Evolutionary conservation across 2,113 vertebrate species (phyloP).

Genomic region (Pterophyllum scalare): DNA sequence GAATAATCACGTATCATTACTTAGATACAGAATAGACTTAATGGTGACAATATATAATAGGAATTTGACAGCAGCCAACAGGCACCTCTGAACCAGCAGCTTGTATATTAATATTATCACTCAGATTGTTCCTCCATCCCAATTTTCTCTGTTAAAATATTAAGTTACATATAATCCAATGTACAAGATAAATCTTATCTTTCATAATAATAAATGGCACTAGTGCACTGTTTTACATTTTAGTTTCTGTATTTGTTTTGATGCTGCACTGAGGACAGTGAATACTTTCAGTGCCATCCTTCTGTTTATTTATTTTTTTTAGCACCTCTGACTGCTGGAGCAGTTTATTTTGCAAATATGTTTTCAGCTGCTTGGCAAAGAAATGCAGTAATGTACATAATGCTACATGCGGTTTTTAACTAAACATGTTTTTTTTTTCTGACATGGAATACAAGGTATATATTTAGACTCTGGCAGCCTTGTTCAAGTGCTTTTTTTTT

Average conservation of each 20-base stretch:
- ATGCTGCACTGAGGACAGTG: conserved; percentile 24
- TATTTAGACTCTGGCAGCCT: conserved; percentile 60
- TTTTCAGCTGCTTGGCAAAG: conserved; percentile 57
- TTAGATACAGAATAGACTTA: conserved; percentile 63
- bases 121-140: conserved; percentile 32
- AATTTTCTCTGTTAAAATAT: background rate
- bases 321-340: conserved; percentile 67
- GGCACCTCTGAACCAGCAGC: conserved; percentile 52
- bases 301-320: conserved; percentile 33
- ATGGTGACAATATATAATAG: conserved; percentile 44
- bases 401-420: conserved; percentile 40
- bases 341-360: conserved; percentile 42
- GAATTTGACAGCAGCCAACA: conserved; percentile 61
- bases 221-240: conserved; percentile 38
- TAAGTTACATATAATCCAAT: conserved; percentile 1
- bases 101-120: conserved; percentile 25
- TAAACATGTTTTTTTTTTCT: background rate
- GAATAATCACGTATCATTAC: conserved; percentile 61
- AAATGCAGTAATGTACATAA: conserved; percentile 42
- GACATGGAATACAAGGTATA: conserved; percentile 39
- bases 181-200: conserved; percentile 38
- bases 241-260: conserved; percentile 43
- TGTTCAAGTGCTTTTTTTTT: conserved; percentile 37
- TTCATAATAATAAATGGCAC: conserved; percentile 44
- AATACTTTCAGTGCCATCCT: conserved; percentile 14